These are phyloP conservation scores for Heliangelus exortis DNA, from an alignment of 2,797 vertebrate species.

Conservation along the genomic window DNA sequence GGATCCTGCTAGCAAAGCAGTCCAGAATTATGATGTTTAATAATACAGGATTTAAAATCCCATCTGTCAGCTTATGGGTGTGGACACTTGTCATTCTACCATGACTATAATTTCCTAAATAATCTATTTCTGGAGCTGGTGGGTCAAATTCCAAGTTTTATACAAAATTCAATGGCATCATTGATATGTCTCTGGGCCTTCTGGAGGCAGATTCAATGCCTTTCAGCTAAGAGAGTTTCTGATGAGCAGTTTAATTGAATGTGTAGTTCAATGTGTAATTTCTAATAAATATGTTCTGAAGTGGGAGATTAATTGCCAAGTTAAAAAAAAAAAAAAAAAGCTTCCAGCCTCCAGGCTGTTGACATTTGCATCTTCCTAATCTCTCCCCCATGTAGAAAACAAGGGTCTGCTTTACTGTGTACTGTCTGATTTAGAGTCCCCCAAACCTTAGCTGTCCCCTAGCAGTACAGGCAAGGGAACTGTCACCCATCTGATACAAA, in stretches of 20 bases:
- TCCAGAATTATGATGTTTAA: neutral
- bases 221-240: conserved; percentile 4
- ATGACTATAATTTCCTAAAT: neutral
- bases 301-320: neutral
- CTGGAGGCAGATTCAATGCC: neutral
- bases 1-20: neutral
- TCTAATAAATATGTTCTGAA: conserved; percentile 19
- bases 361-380: neutral
- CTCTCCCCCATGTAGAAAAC: neutral
- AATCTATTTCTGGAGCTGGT: conserved; percentile 9
- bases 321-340: neutral
- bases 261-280: neutral
- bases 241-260: conserved; percentile 23
- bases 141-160: conserved; percentile 2
- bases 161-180: neutral
- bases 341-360: conserved; percentile 4
- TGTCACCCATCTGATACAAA: neutral
- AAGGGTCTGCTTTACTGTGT: neutral
- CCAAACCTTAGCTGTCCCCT: neutral
- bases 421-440: neutral
- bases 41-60: neutral
- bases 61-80: neutral
- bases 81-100: neutral
- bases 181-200: neutral
- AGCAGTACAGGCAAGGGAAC: neutral